Base-by-base conservation (phyloP, 2,888 invertebrate genomes). In the Temnothorax ravouxi region DNA sequence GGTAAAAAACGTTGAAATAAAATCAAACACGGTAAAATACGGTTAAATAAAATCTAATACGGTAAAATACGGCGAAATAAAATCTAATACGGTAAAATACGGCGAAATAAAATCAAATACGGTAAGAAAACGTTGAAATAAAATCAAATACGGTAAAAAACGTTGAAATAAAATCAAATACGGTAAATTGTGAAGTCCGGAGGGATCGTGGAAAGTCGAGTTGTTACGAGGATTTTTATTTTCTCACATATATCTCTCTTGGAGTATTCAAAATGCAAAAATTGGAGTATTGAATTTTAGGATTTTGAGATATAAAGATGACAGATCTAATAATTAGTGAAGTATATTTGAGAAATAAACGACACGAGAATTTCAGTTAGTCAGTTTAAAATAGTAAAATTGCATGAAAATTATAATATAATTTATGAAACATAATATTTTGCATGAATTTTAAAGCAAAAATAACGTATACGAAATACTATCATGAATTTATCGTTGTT, bases 151-250 rank as follows among this genome's bases (percentile, higher is more conserved):
- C n/a, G n/a, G n/a, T n/a, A n/a, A n/a, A n/a, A n/a, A n/a, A n/a
- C n/a, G n/a, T n/a, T n/a, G n/a, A n/a, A n/a, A n/a, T n/a, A n/a
- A n/a, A n/a, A n/a, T n/a, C n/a, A n/a, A n/a, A n/a, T n/a, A n/a
- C n/a, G n/a, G 76, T 69, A 38, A 71, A 80, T 80, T 69, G 69
- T 69, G 47, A 59, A 59, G 44, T 80, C 59, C 44, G 34, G 34
- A 9, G 59, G 79, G 47, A 50, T 61, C 18, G 47, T 13, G 29
- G 44, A 71, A 80, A 61, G 47, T 34, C 0, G 38, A 59, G 59
- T 47, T 29, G 38, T 52, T 52, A 9, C 13, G 13, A 25, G 47
- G 13, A 38, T 80, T 71, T 77, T 71, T 59, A 25, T 61, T 80
- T 59, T 71, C 44, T 59, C 52, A 25, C 47, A 3, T 29, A 21